A percentile compares a stretch with the other conserved stretches of the same genome.
Conservation (phyloP, 2,888 invertebrate species). For the Phalera bucephala region DNA sequence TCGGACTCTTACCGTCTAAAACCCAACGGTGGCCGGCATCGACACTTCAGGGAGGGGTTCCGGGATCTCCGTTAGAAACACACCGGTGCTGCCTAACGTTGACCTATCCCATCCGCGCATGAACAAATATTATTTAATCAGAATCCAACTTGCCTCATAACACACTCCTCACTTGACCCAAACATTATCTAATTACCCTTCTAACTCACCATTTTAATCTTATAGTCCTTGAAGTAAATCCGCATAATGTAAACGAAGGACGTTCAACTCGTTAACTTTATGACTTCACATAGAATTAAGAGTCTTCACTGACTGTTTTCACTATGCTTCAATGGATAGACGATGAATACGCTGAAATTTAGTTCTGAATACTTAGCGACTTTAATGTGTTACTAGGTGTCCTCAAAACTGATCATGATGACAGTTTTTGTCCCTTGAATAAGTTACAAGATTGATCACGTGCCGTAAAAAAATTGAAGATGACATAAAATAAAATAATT, state of each 20-base stretch:
- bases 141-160: too few relatives aligned
- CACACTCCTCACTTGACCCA: too few relatives aligned
- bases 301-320: constrained; percentile 32
- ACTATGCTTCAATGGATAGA: constrained; percentile 11
- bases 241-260: constrained; percentile 55
- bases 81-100: too few relatives aligned
- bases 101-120: too few relatives aligned
- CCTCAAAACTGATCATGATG: neutral
- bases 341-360: constrained; percentile 16
- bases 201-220: constrained; percentile 66
- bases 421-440: neutral
- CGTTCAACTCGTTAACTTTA: constrained; percentile 63
- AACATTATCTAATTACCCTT: neutral
- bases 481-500: too few relatives aligned
- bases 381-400: constrained; percentile 1
- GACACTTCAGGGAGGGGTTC: too few relatives aligned
- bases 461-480: neutral
- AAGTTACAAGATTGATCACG: neutral
- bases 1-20: too few relatives aligned
- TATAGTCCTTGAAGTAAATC: constrained; percentile 75
- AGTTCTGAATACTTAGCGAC: neutral
- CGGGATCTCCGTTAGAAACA: too few relatives aligned
- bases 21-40: too few relatives aligned
- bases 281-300: constrained; percentile 69
- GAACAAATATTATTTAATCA: too few relatives aligned